Conservation (phyloP, 64 coral and sea anemone genomes). For the Dendrophyllia cribrosa region DNA sequence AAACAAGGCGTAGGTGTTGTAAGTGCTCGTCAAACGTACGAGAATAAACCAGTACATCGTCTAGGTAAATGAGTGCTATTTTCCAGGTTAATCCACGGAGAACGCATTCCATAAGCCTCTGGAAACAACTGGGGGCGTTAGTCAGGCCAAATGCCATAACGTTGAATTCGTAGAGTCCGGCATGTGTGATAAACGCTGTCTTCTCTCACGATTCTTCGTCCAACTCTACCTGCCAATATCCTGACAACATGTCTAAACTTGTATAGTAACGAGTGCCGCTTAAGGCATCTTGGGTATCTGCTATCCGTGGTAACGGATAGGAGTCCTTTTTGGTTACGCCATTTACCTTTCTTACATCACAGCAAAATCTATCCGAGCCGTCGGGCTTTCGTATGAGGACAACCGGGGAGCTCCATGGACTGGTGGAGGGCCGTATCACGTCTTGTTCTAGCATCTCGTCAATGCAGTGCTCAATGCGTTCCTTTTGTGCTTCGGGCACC, state of each 20-base stretch:
- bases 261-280: background rate
- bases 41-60: conserved; percentile 19
- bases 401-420: background rate
- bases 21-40: background rate
- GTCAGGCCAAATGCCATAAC: conserved; percentile 26
- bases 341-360: background rate
- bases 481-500: background rate
- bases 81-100: background rate
- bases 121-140: conserved; percentile 9
- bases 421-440: background rate
- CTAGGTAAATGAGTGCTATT: conserved; percentile 3
- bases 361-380: background rate
- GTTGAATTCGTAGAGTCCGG: conserved; percentile 9
- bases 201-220: background rate
- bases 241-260: background rate
- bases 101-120: conserved; percentile 15
- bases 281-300: background rate
- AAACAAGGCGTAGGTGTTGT: background rate
- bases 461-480: background rate
- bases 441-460: background rate
- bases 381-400: conserved; percentile 3
- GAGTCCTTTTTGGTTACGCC: conserved; percentile 1
- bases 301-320: background rate
- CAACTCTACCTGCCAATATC: background rate
- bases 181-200: conserved; percentile 19